Base-by-base conservation (phyloP, 2,888 invertebrate genomes). In the Griposia aprilina region DNA sequence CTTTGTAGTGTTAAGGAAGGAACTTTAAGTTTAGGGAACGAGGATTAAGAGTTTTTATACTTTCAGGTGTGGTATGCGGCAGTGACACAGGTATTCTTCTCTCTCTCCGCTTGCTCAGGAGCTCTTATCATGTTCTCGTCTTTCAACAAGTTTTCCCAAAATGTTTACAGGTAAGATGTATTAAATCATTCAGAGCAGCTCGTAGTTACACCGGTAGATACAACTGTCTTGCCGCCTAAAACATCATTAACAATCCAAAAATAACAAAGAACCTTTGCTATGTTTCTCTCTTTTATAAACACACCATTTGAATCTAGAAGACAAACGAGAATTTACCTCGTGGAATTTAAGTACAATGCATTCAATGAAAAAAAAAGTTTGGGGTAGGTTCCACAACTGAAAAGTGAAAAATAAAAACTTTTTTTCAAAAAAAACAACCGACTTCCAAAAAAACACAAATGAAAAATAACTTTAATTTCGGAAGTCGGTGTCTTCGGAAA, bases 71-170 rank as follows among this genome's bases (percentile, higher is more conserved):
- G 98, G 98, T 98, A 98, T 90, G 98, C 98, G 23, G 98, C 98
- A 1, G 98, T 98, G 0, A 98, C 98, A 0, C 98, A 98, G 92
- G 98, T 98, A 73, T 98, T 98, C 94, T 98, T 98, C 94, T 98
- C 98, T 0, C 94, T 98, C 41, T 98, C 98, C 55, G 97, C 98
- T 36, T 98, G 98, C 76, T 97, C 98, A 86, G 98, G 98, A n/a
- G 97, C 98, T 0, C 97, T 98, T 74, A 97, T 98, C 48, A 98
- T 98, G 98, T 98, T 98, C 90, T 97, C 98, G 15, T 98, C 98
- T 0, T 98, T 98, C 93, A 98, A 98, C 92, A 96, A 97, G 23
- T 98, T 98, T 91, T 93, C 95, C 17, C 98, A 98, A 91, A 97
- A 98, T 84, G 97, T 98, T 77, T 98, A 98, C 94, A 97, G 98